A percentile compares a stretch with the other conserved stretches of the same genome.
These are phyloP conservation scores for Eupithecia subfuscata DNA, from an alignment of 2,888 invertebrate genomes.

Conservation along the genomic window DNA sequence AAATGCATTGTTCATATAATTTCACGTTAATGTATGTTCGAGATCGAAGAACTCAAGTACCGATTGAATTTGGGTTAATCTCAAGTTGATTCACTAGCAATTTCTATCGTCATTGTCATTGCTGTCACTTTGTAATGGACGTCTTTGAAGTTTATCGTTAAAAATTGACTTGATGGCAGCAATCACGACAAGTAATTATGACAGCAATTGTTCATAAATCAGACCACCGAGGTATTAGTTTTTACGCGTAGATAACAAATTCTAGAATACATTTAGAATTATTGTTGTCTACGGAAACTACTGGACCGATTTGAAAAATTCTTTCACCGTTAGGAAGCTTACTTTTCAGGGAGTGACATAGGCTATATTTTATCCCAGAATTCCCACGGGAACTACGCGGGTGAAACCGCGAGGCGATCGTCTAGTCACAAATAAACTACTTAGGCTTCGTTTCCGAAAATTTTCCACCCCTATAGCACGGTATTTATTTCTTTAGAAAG, in stretches of 20 bases:
- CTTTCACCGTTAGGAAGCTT: too few relatives aligned
- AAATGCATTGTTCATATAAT: slow-evolving; percentile 52
- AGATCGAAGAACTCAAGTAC: not conserved
- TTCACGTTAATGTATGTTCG: slow-evolving; percentile 7
- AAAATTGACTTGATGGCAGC: not conserved
- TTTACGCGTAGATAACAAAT: too few relatives aligned
- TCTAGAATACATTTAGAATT: too few relatives aligned
- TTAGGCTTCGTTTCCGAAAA: too few relatives aligned
- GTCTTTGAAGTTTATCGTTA: not conserved
- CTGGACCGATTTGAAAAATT: too few relatives aligned
- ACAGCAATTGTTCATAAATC: not conserved
- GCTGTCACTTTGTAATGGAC: not conserved
- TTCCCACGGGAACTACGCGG: too few relatives aligned
- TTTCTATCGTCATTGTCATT: not conserved
- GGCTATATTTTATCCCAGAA: too few relatives aligned
- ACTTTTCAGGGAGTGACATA: too few relatives aligned
- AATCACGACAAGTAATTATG: not conserved
- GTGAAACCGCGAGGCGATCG: too few relatives aligned
- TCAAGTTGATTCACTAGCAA: not conserved
- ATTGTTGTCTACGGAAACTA: too few relatives aligned
- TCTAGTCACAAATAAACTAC: too few relatives aligned
- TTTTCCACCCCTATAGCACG: too few relatives aligned
- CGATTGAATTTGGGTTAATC: not conserved
- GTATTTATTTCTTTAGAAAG: not conserved
- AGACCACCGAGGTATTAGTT: not conserved